phyloP scores from a whole-genome alignment of 2,797 vertebrate species.

The Peromyscus melanophrys region DNA sequence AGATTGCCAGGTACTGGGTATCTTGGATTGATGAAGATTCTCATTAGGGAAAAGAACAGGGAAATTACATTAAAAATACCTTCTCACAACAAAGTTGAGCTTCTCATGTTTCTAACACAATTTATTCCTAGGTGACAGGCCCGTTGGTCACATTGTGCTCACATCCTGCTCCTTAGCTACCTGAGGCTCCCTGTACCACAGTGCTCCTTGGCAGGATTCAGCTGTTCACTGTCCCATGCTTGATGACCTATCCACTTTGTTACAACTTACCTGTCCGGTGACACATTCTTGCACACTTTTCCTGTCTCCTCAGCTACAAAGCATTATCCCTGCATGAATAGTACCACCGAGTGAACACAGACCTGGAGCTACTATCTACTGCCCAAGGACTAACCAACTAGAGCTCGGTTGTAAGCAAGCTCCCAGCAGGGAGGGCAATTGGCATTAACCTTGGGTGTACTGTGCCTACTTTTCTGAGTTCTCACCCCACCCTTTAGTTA shows the following conservation, averaged over 20 bases:
- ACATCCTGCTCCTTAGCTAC: neutral
- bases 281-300: neutral
- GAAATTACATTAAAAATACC: neutral
- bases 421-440: neutral
- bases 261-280: neutral
- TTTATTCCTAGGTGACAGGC: neutral
- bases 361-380: neutral
- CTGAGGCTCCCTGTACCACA: neutral
- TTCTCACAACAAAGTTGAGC: neutral
- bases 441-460: neutral
- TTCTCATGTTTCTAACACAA: neutral
- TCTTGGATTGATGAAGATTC: neutral
- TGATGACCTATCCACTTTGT: neutral
- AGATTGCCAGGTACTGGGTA: neutral
- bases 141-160: neutral
- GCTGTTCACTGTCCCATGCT: neutral
- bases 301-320: neutral
- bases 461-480: neutral
- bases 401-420: neutral
- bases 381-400: neutral
- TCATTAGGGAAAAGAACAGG: neutral
- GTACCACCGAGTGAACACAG: neutral
- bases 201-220: neutral
- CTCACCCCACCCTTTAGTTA: neutral
- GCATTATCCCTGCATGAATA: neutral